A percentile compares a stretch with the other conserved stretches of the same genome.
These are phyloP conservation scores for Pachliopta kotzebuea DNA, from an alignment of 2,888 invertebrate genomes.

Conservation along the genomic window DNA sequence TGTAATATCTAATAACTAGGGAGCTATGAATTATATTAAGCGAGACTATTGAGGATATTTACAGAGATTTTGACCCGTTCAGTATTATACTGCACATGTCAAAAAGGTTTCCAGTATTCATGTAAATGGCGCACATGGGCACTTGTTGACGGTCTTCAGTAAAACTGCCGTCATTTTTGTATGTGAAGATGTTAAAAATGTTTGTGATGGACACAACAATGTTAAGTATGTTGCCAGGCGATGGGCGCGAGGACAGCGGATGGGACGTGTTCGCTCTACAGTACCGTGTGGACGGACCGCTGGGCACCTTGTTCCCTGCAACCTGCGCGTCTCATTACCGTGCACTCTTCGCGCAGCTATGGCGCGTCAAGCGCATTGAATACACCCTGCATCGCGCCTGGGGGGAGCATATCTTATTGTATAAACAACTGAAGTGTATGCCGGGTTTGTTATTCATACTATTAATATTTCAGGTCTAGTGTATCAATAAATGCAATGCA, in stretches of 20 bases:
- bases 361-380: conserved; percentile 95
- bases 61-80: no score
- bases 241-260: conserved; percentile 85
- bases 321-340: conserved; percentile 87
- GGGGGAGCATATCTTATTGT: conserved; percentile 89
- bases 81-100: no score
- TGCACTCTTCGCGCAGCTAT: conserved; percentile 91
- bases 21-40: no score
- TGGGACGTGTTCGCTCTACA: conserved; percentile 95
- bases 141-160: no score
- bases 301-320: conserved; percentile 90
- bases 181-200: no score
- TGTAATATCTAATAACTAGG: no score
- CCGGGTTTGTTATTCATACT: conserved; percentile 73
- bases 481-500: neutral
- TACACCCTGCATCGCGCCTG: conserved; percentile 90
- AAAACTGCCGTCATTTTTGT: no score
- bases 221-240: conserved; percentile 49
- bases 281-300: conserved; percentile 93
- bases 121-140: no score
- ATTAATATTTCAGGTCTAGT: neutral
- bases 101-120: no score
- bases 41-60: no score
- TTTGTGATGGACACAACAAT: neutral
- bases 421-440: conserved; percentile 85